Evolutionary conservation across 2,888 invertebrate genomes (phyloP), one percentile per base, ranked within the genome.

Genomic region (Philaethria dido): DNA sequence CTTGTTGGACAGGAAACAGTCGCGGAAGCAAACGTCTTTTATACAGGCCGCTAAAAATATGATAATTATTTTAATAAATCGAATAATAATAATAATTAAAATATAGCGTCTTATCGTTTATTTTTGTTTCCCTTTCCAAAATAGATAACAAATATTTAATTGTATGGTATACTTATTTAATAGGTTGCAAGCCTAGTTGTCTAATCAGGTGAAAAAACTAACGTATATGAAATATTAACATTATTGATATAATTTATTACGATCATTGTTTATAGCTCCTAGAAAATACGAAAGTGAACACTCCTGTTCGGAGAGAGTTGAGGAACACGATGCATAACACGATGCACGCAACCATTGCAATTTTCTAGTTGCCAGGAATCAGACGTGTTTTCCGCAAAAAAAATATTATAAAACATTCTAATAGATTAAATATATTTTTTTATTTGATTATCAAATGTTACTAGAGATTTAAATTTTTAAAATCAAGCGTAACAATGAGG

Each of bases 291-390:
- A 87, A 88, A 87, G 88, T 81, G 74, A 76, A 75, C 75, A 72
- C 76, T 74, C 77, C 76, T 75, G 73, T 71, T 69, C 72, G 77
- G 80, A 73, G 80, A 85, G 81, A 85, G 86, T 79, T 74, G 73
- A 78, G 81, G 84, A 81, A 68, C 64, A 61, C 66, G 64, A 72
- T 73, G 74, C 74, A 71, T 70, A 69, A 67, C 69, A 55, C 44
- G 2, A 42, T 67, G 77, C 87, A 84, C 82, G 83, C 86, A 73
- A 83, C 66, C 87, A 89, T 70, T 79, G 74, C 78, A 80, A 77
- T 84, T 86, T 82, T 83, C 75, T 65, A 42, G 68, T 70, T 69
- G 72, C 69, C 62, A 66, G 60, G 61, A 65, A 73, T 69, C 64
- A 69, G 76, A 73, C 79, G 80, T 69, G 68, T 61, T 63, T 70